A percentile compares a stretch with the other conserved stretches of the same genome.
Conservation (phyloP, 1,140 invertebrate genomes). For the Anthonomus grandis region DNA sequence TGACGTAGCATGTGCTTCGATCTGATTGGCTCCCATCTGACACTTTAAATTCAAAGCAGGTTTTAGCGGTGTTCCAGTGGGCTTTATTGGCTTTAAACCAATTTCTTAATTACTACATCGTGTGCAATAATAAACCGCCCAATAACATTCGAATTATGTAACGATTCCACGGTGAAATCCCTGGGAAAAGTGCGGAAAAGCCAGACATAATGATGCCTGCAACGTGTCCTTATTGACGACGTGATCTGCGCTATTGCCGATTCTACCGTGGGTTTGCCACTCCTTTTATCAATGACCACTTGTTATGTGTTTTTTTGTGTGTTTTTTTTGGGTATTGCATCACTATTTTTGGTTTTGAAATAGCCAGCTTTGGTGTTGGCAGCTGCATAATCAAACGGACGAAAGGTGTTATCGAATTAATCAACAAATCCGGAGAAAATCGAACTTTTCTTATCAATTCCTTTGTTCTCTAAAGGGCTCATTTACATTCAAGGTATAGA, state of each 20-base stretch:
- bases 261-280: constrained; percentile 19
- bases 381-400: not conserved
- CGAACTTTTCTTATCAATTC: constrained; percentile 3
- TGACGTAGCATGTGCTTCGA: constrained; percentile 36
- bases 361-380: not conserved
- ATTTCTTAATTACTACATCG: too few species aligned
- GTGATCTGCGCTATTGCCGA: constrained; percentile 24
- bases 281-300: constrained; percentile 29
- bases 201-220: constrained; percentile 17
- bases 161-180: not conserved
- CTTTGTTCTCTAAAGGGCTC: constrained; percentile 18
- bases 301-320: constrained; percentile 12
- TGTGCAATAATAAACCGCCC: too few species aligned
- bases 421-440: constrained; percentile 1
- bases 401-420: not conserved
- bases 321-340: not conserved
- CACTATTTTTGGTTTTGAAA: not conserved
- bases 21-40: constrained; percentile 29
- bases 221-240: constrained; percentile 30
- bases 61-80: not conserved
- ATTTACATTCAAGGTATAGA: not conserved
- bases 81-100: not conserved
- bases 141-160: not conserved
- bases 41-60: constrained; percentile 3
- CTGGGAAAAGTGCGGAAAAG: constrained; percentile 1